Base-by-base conservation (phyloP, 2,888 invertebrate species). In the Drosophila multiciliata region DNA sequence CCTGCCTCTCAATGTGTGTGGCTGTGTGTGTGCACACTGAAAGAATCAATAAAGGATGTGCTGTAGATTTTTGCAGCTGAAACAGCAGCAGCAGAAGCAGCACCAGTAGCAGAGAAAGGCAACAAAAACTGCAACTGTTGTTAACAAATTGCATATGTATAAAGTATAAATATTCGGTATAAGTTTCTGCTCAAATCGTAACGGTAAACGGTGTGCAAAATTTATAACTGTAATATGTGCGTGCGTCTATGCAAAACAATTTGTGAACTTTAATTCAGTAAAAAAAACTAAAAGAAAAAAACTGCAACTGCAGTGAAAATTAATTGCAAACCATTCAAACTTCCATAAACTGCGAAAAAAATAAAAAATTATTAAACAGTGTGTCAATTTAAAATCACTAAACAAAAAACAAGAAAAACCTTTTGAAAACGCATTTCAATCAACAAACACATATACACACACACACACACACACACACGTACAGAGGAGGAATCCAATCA, bases 21-120 rank as follows among this genome's bases (percentile, higher is more conserved):
- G 57, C 65, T 58, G 68, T 40, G 42, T 55, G 77, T 80, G 71
- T 76, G 87, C 83, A 80, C 82, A 83, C 80, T 82, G 78, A 87
- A 91, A 86, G 90, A 90, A 90, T 90, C 90, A 91, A 90, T 90
- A 90, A 90, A 91, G 90, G 90, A 91, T 91, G 86, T 87, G 87
- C 80, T 91, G 90, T 75, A 57, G 83, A 80, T 88, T 83, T 82
- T 84, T 73, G 79, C 74, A 79, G 80, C 73, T 74, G 72, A 68
- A 73, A 49, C 38, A 73, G 58, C 71, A 66, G 23, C n/a, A 33
- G 45, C 45, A 45, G 26, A 38, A 58, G 35, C 23, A 50, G 36
- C 1, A 35, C 40, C 49, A 72, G 36, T 64, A 69, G 36, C 40
- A 55, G 54, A 48, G 49, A 74, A 58, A 38, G 61, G 35, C 69